phyloP scores from a whole-genome alignment of 2,113 vertebrate species.

The Maccullochella peelii region DNA sequence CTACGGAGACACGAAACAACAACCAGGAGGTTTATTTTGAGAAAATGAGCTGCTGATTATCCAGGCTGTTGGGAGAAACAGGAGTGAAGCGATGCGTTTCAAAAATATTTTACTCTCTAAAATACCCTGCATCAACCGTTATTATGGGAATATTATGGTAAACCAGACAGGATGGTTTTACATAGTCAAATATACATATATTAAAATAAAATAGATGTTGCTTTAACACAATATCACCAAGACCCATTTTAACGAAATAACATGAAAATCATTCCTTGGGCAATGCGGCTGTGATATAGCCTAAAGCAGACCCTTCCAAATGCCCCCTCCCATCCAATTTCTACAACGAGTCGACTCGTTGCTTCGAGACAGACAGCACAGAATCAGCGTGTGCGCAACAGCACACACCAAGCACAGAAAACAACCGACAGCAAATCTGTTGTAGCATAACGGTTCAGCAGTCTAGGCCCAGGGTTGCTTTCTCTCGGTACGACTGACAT shows the following conservation, averaged over 20 bases:
- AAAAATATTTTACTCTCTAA: background rate
- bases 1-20: background rate
- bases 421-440: background rate
- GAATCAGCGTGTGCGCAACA: slow-evolving; percentile 46
- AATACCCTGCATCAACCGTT: background rate
- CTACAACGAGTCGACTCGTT: slow-evolving; percentile 26
- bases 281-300: slow-evolving; percentile 39
- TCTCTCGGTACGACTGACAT: background rate
- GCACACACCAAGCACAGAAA: slow-evolving; percentile 23
- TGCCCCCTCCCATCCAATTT: background rate
- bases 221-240: background rate
- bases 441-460: background rate
- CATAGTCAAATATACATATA: background rate
- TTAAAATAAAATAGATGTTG: background rate
- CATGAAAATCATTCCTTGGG: background rate
- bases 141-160: background rate
- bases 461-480: slow-evolving; percentile 10
- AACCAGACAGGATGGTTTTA: background rate
- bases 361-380: slow-evolving; percentile 24
- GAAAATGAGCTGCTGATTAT: background rate
- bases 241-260: background rate
- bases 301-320: slow-evolving; percentile 3
- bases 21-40: background rate
- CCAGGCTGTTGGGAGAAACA: background rate
- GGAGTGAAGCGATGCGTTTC: background rate